Evolutionary conservation across 2,797 vertebrate species (phyloP), one percentile per base, ranked within the genome.

Genomic region (Mastacembelus armatus): DNA sequence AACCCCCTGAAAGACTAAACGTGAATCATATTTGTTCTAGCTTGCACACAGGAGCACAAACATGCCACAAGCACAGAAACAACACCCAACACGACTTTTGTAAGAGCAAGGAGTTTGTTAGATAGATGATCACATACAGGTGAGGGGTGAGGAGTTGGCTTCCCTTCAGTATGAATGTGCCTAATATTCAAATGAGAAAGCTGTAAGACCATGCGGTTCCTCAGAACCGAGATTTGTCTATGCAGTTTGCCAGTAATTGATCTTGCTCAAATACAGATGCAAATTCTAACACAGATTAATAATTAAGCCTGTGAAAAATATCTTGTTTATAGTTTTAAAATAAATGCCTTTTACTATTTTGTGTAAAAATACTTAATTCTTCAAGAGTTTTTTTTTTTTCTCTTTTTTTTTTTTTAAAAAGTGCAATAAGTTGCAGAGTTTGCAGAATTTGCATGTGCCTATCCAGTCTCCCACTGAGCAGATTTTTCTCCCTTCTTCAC

Each of bases 101-200:
- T 10, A 33, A 33, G 15, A 65, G 26, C 16, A 24, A 24, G 24
- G 6, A 43, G 32, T 32, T 48, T 54, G 48, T 32, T 48, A 2
- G 19, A 45, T 16, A 10, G 16, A 49, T n/a, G 12, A n/a, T 12
- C 39, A 18, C 49, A 21, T 45, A 22, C 33, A 57, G 18, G 10
- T 29, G 40, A 62, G 50, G 43, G 48, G 52, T 44, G 64, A n/a
- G n/a, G 55, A 45, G 33, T 24, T 40, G 40, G 71, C 21, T 65
- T 67, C 24, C 26, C 32, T 26, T 69, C 38, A 15, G 29, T 22
- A 24, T 40, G 7, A 61, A 18, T 49, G 30, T 27, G 39, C 7
- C 36, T 60, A 44, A 40, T 69, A 66, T 62, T 61, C 15, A 72
- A 58, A 73, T 66, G 69, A 81, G 36, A 18, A 15, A 52, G 62